Base-by-base conservation (phyloP, 2,113 vertebrate species). In the Myotis yumanensis region DNA sequence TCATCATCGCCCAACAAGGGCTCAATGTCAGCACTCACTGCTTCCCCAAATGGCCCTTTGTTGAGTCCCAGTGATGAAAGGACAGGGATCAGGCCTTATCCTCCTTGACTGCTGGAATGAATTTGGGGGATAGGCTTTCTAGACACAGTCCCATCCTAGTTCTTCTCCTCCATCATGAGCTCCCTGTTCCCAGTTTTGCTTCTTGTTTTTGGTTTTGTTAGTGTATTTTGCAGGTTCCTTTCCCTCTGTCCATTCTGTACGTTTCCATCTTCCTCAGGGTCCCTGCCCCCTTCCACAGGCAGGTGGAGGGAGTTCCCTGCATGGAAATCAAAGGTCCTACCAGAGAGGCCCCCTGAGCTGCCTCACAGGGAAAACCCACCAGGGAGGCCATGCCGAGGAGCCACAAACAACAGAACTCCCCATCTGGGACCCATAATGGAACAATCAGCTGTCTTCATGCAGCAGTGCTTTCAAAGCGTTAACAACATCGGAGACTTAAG, bases 391-490 rank as follows among this genome's bases (percentile, higher is more conserved):
- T 75, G 48, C 52, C 1, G 2, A 83, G 35, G 87, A 86, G 22
- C 3, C 35, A 37, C 5, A 22, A 68, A 88, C 72, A 46, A 35
- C 35, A 89, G 72, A 62, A 48, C 52, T 46, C 66, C 46, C 73
- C 90, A 7, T 64, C 16, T 43, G 73, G 79, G 52, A 46, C 68
- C 62, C 82, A 93, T 76, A 64, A 35, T 48, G 77, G 48, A 95
- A 72, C 35, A 66, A 85, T 93, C 68, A 46, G 52, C 75, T 88
- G 85, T 89, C 77, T 81, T 94, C 25, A 81, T 5, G 64, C 37
- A 93, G 73, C 73, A 40, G 81, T 32, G 32, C 8, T 94, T 93
- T 90, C 94, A 95, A 95, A 91, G 87, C 81, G 85, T 92, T 96
- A 96, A 96, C n/a, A 76, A 62, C 43, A 68, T 7, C 79, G 23